These are phyloP conservation scores for Harpagoxenus sublaevis DNA, from an alignment of 2,888 invertebrate species.

Conservation along the genomic window DNA sequence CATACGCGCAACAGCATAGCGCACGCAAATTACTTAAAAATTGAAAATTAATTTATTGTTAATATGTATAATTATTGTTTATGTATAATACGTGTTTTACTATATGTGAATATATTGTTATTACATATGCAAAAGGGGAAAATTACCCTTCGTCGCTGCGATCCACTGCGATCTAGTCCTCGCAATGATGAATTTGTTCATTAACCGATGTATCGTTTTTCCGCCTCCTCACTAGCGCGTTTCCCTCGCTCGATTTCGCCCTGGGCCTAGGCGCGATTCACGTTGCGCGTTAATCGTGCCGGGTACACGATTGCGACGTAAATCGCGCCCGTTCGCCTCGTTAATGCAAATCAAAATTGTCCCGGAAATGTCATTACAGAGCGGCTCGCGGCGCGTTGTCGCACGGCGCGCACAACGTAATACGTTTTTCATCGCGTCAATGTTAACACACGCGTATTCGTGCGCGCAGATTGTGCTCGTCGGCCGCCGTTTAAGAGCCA, in stretches of 20 bases:
- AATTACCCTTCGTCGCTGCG: background rate
- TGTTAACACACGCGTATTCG: constrained; percentile 44
- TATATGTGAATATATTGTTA: background rate
- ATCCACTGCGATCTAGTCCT: background rate
- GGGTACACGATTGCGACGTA: constrained; percentile 53
- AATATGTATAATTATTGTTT: background rate
- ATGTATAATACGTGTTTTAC: background rate
- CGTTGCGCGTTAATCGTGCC: constrained; percentile 41
- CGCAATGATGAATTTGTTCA: constrained; percentile 29
- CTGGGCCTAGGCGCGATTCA: constrained; percentile 15
- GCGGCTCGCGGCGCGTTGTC: constrained; percentile 9
- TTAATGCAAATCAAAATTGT: constrained; percentile 56
- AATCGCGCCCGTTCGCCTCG: constrained; percentile 40
- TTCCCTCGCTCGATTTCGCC: constrained; percentile 24
- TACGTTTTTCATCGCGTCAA: constrained; percentile 50
- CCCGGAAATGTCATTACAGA: constrained; percentile 46
- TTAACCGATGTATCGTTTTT: constrained; percentile 21
- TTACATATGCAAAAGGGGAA: background rate
- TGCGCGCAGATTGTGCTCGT: constrained; percentile 35
- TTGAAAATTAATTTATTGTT: constrained; percentile 1
- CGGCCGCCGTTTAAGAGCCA: constrained; percentile 52
- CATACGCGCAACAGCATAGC: background rate
- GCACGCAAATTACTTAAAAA: background rate
- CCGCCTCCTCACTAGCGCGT: background rate
- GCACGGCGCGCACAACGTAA: background rate